A percentile compares a stretch with the other conserved stretches of the same genome.
phyloP scores from a whole-genome alignment of 2,113 vertebrate species.

The Carassius carassius region DNA sequence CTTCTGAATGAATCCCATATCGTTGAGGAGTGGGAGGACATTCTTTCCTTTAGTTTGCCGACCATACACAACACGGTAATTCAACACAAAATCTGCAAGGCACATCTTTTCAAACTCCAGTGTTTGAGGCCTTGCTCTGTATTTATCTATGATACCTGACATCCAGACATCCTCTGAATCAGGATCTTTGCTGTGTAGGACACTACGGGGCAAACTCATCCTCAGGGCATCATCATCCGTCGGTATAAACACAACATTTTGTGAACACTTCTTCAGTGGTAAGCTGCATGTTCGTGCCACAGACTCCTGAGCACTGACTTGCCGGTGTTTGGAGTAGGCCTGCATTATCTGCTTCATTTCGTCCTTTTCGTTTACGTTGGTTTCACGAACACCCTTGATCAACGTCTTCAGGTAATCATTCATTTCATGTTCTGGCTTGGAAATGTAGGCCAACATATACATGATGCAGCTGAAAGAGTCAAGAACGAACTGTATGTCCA shows the following conservation, averaged over 20 bases:
- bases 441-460: conserved; percentile 36
- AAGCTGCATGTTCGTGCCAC: no score
- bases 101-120: no score
- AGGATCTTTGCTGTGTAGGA: background rate
- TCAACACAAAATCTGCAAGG: no score
- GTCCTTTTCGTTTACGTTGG: background rate
- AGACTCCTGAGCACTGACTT: background rate
- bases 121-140: no score
- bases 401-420: no score
- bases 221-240: background rate
- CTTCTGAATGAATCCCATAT: no score
- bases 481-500: background rate
- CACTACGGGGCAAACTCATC: background rate
- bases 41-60: no score
- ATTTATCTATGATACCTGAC: no score
- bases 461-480: conserved; percentile 29
- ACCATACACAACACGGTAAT: no score
- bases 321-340: background rate
- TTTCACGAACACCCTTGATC: background rate
- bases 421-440: conserved; percentile 27
- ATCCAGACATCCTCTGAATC: background rate
- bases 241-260: background rate
- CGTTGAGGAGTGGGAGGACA: no score
- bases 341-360: background rate
- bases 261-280: background rate